These are phyloP conservation scores for Microcebus murinus DNA, from an alignment of 2,113 vertebrate genomes.

Conservation along the genomic window DNA sequence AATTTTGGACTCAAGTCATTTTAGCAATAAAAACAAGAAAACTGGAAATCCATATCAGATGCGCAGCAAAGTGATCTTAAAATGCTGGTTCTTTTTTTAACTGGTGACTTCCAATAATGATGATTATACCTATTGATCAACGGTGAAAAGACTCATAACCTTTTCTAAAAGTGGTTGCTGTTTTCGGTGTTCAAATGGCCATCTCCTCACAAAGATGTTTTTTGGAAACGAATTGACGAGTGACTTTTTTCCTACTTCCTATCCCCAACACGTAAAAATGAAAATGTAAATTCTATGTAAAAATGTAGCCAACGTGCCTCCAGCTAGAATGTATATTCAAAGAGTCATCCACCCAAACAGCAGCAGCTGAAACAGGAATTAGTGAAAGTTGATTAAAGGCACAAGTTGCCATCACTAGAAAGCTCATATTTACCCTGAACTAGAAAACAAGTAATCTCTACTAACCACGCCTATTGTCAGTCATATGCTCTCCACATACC, in stretches of 20 bases:
- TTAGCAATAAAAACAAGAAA: constrained; percentile 41
- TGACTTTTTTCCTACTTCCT: constrained; percentile 36
- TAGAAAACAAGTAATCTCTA: not conserved
- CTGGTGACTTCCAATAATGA: constrained; percentile 39
- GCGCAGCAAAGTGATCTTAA: constrained; percentile 46
- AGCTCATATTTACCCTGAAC: constrained; percentile 48
- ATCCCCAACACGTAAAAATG: constrained; percentile 52
- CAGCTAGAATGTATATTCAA: constrained; percentile 67
- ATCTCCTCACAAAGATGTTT: constrained; percentile 17
- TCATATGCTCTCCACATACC: not conserved
- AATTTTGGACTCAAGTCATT: constrained; percentile 35
- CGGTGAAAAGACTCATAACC: constrained; percentile 33
- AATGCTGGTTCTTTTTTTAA: constrained; percentile 23
- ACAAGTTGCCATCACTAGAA: constrained; percentile 28
- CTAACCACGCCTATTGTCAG: not conserved
- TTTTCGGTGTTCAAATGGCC: constrained; percentile 62
- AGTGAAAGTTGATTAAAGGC: constrained; percentile 47
- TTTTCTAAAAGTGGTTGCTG: constrained; percentile 40
- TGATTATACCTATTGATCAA: constrained; percentile 40
- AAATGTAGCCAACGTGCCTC: constrained; percentile 54
- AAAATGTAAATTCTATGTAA: constrained; percentile 66
- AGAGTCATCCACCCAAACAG: constrained; percentile 50
- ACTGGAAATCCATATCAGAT: constrained; percentile 37
- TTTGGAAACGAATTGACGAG: constrained; percentile 47
- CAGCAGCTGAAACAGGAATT: constrained; percentile 66